Base-by-base conservation (phyloP, 53 echinoderm and acorn worm species). In the Apostichopus leukothele region DNA sequence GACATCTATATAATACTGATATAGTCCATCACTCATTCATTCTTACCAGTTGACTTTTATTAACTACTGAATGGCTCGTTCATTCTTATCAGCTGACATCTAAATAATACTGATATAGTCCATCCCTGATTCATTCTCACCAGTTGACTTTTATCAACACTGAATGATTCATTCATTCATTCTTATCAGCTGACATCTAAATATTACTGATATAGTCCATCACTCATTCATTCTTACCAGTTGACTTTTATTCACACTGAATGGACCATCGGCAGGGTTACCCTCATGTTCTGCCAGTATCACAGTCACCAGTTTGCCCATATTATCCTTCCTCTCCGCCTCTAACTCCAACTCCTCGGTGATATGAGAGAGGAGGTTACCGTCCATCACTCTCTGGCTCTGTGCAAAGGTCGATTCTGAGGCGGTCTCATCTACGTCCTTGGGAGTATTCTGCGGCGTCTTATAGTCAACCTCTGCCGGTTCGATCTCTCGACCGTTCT, bases 251-350 rank as follows among this genome's bases (percentile, higher is more conserved):
- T 91, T 83, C 51, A 99, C 88, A 54, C 90, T 91, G 76, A 99
- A 99, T 13, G 99, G 99, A 7, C 94, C 93, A 9, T 93, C 87
- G 1, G 92, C 93, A 12, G 92, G 92, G 14, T 92, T 89, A 1
- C 99, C 99, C 60, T 99, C 99, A 66, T 99, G 99, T 83, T 94
- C 99, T 59, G 89, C 76, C 25, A 99, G 74, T 60, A 74, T 57
- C 18, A 99, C 99, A 12, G 87, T 90, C 20, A 97, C 81, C 85
- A 94, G 59, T 84, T 18, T 71, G 16, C 63, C 16, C 63, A 63
- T 11, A 3, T 78, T 76, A 12, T 78, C 76, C 39, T 59, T 60
- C 14, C 63, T 89, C 85, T 73, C 57, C 26, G 79, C 23, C 9
- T 83, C 74, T 39, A 59, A 55, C 66, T 96, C 94, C n/a, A 92